These are phyloP conservation scores for Coleophora deauratella DNA, from an alignment of 2,888 invertebrate genomes.

Conservation along the genomic window DNA sequence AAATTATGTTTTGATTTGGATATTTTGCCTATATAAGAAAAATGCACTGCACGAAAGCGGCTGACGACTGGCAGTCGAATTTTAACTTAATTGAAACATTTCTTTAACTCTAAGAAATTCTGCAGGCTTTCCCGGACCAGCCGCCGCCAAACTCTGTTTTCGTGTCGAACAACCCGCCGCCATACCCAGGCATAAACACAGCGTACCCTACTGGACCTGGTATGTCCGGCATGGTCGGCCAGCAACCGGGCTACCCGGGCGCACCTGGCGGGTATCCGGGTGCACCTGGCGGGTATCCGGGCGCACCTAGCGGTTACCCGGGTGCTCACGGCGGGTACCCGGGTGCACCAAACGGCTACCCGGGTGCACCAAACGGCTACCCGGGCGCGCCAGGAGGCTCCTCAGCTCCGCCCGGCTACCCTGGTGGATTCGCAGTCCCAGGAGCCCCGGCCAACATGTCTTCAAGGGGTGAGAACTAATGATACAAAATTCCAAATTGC, in stretches of 20 bases:
- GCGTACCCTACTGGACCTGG: too few relatives aligned
- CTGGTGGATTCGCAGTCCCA: slow-evolving; percentile 22
- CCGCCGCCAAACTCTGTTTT: slow-evolving; percentile 88
- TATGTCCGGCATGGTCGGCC: too few relatives aligned
- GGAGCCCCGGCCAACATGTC: slow-evolving; percentile 42
- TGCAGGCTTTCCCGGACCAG: slow-evolving; percentile 77
- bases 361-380: slow-evolving; percentile 10
- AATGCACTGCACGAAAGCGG: too few relatives aligned
- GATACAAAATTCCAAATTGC: slow-evolving; percentile 12
- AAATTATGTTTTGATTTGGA: too few relatives aligned
- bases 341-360: slow-evolving; percentile 20
- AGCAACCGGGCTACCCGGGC: slow-evolving; percentile 32
- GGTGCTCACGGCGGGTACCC: slow-evolving; percentile 21
- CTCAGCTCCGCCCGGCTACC: slow-evolving; percentile 33
- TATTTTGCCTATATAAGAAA: too few relatives aligned
- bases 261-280: slow-evolving; percentile 22
- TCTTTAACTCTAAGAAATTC: too few relatives aligned
- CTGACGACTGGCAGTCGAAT: too few relatives aligned
- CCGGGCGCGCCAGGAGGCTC: slow-evolving; percentile 25
- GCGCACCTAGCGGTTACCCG: slow-evolving; percentile 20
- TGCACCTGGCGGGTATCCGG: slow-evolving; percentile 21
- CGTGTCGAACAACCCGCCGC: slow-evolving; percentile 93
- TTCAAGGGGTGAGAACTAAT: slow-evolving; percentile 43
- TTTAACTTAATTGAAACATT: too few relatives aligned
- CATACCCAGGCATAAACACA: slow-evolving; percentile 88